Evolutionary conservation across 2,113 vertebrate species (phyloP), one percentile per base, ranked within the genome.

Genomic region (Grammomys dolichurus): DNA sequence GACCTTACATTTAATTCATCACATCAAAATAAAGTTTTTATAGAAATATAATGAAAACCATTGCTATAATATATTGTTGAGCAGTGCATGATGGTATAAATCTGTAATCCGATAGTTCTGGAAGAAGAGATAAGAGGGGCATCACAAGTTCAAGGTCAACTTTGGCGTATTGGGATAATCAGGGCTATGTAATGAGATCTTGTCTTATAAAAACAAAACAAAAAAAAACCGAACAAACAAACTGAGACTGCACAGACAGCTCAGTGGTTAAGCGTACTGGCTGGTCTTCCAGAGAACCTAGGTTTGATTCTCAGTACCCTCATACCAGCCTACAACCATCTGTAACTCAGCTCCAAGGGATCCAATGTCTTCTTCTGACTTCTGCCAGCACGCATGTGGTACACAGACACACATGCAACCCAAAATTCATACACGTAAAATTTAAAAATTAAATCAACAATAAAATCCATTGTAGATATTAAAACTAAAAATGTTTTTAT

Each of bases 401-500:
- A 14, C 24, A 31, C 81, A 84, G 24, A 63, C n/a, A 28, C 4
- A 31, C 24, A 46, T 46, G 40, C 7, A 40, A 46, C 28, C 40
- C 82, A 65, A 65, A 85, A 46, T 40, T 58, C 82, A 65, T 11
- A 85, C 82, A 46, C 40, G 33, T 46, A 10, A 85, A 85, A 31
- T 43, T 31, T 46, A 43, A 85, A 65, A 43, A 46, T 28, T 28
- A 84, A 63, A 84, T 13, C n/a, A 84, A n/a, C 33, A 56, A 19
- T 28, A 48, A 94, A 76, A 86, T 72, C 5, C 36, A 31, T 69
- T 46, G 56, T n/a, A 67, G 28, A 65, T 75, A 63, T 54, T 80
- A 96, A 92, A 91, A 40, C 43, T 65, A 81, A 19, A 76, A 26
- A 92, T 81, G 16, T 26, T 48, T 63, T 94, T 69, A 77, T 56